phyloP scores from a whole-genome alignment of 2,113 vertebrate genomes.

The Riparia riparia region DNA sequence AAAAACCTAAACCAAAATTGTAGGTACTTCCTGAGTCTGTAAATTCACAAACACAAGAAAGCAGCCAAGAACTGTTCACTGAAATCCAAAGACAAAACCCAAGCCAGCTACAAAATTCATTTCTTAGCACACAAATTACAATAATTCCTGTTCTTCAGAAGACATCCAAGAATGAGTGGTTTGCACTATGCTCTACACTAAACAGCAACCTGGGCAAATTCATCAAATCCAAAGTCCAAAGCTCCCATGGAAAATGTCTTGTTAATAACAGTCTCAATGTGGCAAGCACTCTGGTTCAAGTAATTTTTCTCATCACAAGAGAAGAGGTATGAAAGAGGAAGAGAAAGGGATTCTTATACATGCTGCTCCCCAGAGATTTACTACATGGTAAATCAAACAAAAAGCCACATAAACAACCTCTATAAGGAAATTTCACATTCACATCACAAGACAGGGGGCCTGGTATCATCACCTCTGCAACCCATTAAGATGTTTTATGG shows the following conservation, averaged over 20 bases:
- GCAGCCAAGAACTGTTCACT: neutral
- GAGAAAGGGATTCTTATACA: neutral
- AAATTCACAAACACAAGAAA: neutral
- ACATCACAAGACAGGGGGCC: neutral
- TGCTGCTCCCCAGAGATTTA: neutral
- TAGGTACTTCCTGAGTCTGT: neutral
- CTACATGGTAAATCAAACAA: neutral
- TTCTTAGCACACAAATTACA: neutral
- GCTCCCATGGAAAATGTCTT: neutral
- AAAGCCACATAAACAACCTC: neutral
- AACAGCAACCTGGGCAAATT: neutral
- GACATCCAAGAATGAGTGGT: fast-evolving
- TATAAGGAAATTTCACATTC: neutral
- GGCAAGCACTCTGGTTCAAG: neutral
- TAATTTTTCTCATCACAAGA: neutral
- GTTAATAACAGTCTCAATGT: neutral
- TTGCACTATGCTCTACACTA: neutral
- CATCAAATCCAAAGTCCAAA: neutral
- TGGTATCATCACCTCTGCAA: neutral
- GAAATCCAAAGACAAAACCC: neutral
- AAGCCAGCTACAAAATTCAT: neutral
- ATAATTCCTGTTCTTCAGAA: neutral
- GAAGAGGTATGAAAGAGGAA: neutral
- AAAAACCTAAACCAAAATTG: neutral
- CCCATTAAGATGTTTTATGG: neutral